Percentiles rank a stretch among this genome's conserved stretches.
These are phyloP conservation scores for Phymorhynchus buccinoides DNA, from an alignment of 1,140 invertebrate genomes.

Conservation along the genomic window DNA sequence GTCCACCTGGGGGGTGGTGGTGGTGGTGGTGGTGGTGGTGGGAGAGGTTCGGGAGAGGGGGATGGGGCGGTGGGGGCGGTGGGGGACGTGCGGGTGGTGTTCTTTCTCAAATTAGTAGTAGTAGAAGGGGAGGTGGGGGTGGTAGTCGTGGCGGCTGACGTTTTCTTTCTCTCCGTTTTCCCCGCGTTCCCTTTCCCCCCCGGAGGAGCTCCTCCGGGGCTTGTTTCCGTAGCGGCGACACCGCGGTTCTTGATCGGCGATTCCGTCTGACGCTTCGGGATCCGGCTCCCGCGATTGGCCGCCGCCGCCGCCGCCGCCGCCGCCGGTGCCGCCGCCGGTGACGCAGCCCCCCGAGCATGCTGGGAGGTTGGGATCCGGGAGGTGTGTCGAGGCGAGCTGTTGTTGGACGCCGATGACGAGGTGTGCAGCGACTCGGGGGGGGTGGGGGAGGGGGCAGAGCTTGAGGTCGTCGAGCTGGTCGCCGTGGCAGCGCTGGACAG, in stretches of 20 bases:
- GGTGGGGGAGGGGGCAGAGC: background rate
- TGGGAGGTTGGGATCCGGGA: background rate
- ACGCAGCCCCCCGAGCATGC: background rate
- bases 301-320: too few species aligned
- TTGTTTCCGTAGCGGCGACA: background rate
- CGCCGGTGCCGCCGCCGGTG: too few species aligned
- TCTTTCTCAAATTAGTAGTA: background rate
- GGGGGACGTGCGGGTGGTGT: too few species aligned
- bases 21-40: background rate
- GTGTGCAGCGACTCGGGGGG: constrained; percentile 1
- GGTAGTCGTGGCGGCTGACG: background rate
- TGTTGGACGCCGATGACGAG: background rate
- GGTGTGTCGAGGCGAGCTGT: background rate
- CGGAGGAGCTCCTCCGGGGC: background rate
- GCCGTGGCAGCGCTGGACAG: background rate
- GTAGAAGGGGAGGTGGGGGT: background rate
- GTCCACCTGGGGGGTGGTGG: constrained; percentile 25
- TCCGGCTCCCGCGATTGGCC: background rate
- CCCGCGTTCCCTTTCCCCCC: background rate
- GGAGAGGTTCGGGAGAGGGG: background rate
- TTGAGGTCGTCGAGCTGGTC: background rate
- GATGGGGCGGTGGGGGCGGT: background rate
- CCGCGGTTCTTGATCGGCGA: background rate
- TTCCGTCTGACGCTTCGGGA: constrained; percentile 11
- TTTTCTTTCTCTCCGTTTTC: background rate